Base-by-base conservation (phyloP, 2,113 vertebrate genomes). In the Antechinus stuartii region DNA sequence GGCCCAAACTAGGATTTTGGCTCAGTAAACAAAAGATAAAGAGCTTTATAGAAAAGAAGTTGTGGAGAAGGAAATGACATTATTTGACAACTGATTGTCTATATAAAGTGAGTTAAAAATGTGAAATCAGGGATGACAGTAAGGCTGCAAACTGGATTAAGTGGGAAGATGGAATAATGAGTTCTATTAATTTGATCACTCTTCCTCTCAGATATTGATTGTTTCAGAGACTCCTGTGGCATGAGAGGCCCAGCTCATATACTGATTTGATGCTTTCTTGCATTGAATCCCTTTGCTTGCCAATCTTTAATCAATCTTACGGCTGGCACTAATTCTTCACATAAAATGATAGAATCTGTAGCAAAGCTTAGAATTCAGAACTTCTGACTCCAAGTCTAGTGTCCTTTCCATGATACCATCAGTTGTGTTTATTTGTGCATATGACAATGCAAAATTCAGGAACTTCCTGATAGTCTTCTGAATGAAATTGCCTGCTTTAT, bases 361-460 rank as follows among this genome's bases (percentile, higher is more conserved):
- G 47, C 7, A 35, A 8, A 22, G 50, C 54, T 26, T 16, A 26
- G 47, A 54, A 2, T 27, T 26, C 3, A 0, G 46, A 22, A 23
- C 54, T 91, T 68, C 61, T 53, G 61, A 89, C 10, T 55, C 27
- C 47, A 50, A 47, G 25, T 9, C 90, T 53, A 42, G 4, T 47
- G 5, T 27, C 26, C 35, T 53, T 89, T 54, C 46, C 49, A 7
- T 49, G 49, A n/a, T 54, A 11, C 23, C 8, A 84, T 61, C 30
- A 76, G 8, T 0, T 49, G 46, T 12, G 24, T 26, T 42, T 25
- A 52, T 7, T 30, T 24, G 90, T 12, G 27, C 19, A 91, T 47
- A 35, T 22, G 6, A 1, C 8, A 0, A 3, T 14, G 12, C 42
- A 14, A 3, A 0, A 56, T 10, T 22, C 2, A 5, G 30, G 4